A percentile compares a stretch with the other conserved stretches of the same genome.
These are phyloP conservation scores for Camponotus floridanus DNA, from an alignment of 1,140 invertebrate genomes.

Conservation along the genomic window DNA sequence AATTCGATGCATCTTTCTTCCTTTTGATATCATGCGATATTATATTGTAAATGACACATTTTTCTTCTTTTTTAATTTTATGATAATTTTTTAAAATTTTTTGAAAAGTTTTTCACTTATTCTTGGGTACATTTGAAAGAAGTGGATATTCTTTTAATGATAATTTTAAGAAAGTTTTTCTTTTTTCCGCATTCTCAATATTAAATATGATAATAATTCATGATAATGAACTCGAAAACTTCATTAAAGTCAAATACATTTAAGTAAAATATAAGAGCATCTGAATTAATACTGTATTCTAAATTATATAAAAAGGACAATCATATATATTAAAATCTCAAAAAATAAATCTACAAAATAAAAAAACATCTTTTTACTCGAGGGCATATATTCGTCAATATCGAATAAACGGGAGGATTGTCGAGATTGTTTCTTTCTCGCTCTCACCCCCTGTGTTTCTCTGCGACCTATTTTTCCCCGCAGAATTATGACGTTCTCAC, in stretches of 20 bases:
- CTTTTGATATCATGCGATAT: too few relatives aligned
- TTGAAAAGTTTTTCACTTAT: neutral
- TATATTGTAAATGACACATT: too few relatives aligned
- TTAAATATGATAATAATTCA: neutral
- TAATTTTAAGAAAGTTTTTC: neutral
- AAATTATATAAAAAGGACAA: neutral
- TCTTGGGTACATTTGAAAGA: neutral
- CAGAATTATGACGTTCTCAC: slow-evolving; percentile 67
- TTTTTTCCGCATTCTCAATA: neutral
- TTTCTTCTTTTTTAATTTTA: too few relatives aligned
- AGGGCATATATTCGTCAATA: slow-evolving; percentile 30
- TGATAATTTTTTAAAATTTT: too few relatives aligned
- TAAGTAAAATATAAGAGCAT: neutral
- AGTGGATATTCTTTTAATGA: neutral
- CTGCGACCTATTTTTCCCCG: slow-evolving; percentile 64
- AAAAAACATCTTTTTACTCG: slow-evolving; percentile 24
- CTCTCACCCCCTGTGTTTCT: neutral
- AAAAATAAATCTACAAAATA: slow-evolving; percentile 12
- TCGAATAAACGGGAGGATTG: neutral
- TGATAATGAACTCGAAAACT: neutral
- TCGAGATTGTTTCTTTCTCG: neutral
- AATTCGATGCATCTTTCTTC: too few relatives aligned
- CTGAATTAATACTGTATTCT: neutral
- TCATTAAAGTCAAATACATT: neutral
- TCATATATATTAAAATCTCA: slow-evolving; percentile 12